phyloP scores from a whole-genome alignment of 2,797 vertebrate genomes.

The Sitta carolinensis region DNA sequence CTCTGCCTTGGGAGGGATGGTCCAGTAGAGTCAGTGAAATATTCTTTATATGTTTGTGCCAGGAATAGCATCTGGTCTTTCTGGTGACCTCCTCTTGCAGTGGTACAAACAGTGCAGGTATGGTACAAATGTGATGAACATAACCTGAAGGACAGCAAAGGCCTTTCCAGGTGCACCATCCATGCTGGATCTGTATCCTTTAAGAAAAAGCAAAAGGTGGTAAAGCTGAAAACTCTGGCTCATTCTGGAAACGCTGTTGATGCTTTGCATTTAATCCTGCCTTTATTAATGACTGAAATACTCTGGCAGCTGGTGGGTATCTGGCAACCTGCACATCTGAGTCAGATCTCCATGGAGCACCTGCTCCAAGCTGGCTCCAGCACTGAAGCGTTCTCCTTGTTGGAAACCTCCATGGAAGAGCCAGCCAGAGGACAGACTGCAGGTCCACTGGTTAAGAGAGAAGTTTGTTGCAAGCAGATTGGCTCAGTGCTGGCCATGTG shows the following conservation, averaged over 20 bases:
- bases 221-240: background rate
- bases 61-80: background rate
- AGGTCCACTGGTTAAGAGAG: background rate
- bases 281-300: background rate
- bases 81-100: background rate
- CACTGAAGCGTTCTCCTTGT: fast-evolving
- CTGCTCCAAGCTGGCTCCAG: background rate
- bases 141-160: background rate
- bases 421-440: background rate
- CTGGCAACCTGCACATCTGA: background rate
- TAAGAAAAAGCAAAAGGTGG: background rate
- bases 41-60: background rate
- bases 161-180: background rate
- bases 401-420: background rate
- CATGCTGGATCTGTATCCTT: background rate
- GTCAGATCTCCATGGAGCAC: background rate
- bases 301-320: slow-evolving; percentile 7
- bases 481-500: background rate
- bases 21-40: background rate
- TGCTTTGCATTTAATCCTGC: background rate
- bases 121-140: fast-evolving
- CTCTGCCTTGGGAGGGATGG: background rate
- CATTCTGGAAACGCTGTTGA: background rate
- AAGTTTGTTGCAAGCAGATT: background rate
- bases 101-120: background rate